Conservation (phyloP, 1,140 invertebrate species). For the Lordiphosa mommai region DNA sequence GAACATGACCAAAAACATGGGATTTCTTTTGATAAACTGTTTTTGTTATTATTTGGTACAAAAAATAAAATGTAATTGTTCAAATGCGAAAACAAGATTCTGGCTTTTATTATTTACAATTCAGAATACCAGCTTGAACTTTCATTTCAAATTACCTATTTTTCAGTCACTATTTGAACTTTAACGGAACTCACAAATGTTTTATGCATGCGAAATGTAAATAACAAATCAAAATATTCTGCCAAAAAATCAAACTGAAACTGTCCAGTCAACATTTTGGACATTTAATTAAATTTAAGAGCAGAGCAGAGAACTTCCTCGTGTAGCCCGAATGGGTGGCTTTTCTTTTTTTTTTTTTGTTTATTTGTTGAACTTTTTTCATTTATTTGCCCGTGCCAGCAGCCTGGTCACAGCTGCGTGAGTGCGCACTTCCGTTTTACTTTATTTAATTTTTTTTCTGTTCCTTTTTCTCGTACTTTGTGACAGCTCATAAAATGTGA, state of each 20-base stretch:
- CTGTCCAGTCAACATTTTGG: constrained; percentile 43
- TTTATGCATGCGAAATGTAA: constrained; percentile 3
- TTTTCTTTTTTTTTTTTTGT: too few species aligned
- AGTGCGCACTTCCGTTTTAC: constrained; percentile 65
- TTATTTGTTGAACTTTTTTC: constrained; percentile 71
- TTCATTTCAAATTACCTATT: too few species aligned
- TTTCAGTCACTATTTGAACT: not conserved
- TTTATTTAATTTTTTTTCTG: constrained; percentile 43
- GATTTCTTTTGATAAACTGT: not conserved
- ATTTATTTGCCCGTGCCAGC: constrained; percentile 53
- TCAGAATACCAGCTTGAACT: too few species aligned
- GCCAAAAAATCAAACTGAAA: constrained; percentile 49
- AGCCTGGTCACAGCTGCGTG: constrained; percentile 69
- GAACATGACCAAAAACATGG: constrained; percentile 1
- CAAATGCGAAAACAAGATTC: too few species aligned
- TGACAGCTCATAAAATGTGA: constrained; percentile 75
- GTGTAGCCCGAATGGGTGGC: not conserved
- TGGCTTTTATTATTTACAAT: too few species aligned
- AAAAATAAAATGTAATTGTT: too few species aligned
- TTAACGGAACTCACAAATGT: not conserved
- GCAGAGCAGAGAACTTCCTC: not conserved
- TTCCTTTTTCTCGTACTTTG: constrained; percentile 51
- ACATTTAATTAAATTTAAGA: constrained; percentile 74
- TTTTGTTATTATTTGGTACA: too few species aligned
- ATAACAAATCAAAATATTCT: constrained; percentile 49